phyloP scores from a whole-genome alignment of 2,797 vertebrate genomes.

The Pseudochaenichthys georgianus region DNA sequence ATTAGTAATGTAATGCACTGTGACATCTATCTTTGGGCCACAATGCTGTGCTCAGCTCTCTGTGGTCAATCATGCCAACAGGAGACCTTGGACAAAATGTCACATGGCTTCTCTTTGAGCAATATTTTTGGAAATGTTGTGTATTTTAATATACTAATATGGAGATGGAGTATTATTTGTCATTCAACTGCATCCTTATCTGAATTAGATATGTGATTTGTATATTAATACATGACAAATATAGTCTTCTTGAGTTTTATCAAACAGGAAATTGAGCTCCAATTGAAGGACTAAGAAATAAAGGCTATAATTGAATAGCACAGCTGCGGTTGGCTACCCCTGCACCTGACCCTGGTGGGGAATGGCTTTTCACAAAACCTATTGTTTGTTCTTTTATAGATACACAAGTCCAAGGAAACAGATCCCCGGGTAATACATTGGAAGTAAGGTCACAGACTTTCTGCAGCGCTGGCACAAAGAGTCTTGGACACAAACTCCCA shows the following conservation, averaged over 20 bases:
- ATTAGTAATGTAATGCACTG: slow-evolving; percentile 72
- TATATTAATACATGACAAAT: not conserved
- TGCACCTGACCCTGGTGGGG: slow-evolving; percentile 48
- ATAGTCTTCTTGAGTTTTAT: too few species aligned
- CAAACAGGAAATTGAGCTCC: too few species aligned
- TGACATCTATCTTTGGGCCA: slow-evolving; percentile 73
- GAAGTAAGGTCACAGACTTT: slow-evolving; percentile 59
- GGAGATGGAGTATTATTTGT: not conserved
- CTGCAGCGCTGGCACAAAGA: slow-evolving; percentile 61
- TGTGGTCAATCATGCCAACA: slow-evolving; percentile 56
- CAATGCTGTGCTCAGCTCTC: slow-evolving; percentile 69
- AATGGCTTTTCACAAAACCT: slow-evolving; percentile 45
- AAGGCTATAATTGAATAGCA: slow-evolving; percentile 48
- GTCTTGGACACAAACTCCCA: slow-evolving; percentile 35
- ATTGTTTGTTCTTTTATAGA: slow-evolving; percentile 65
- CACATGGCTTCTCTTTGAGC: not conserved
- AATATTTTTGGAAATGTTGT: slow-evolving; percentile 1
- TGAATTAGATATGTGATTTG: not conserved
- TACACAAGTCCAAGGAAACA: slow-evolving; percentile 47
- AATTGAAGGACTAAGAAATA: not conserved
- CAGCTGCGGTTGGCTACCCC: slow-evolving; percentile 53
- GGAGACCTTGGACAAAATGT: not conserved
- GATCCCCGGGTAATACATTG: slow-evolving; percentile 49
- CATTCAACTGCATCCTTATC: not conserved
- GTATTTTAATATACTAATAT: not conserved